These are phyloP conservation scores for Musca domestica DNA, from an alignment of 1,140 invertebrate species.

Conservation along the genomic window DNA sequence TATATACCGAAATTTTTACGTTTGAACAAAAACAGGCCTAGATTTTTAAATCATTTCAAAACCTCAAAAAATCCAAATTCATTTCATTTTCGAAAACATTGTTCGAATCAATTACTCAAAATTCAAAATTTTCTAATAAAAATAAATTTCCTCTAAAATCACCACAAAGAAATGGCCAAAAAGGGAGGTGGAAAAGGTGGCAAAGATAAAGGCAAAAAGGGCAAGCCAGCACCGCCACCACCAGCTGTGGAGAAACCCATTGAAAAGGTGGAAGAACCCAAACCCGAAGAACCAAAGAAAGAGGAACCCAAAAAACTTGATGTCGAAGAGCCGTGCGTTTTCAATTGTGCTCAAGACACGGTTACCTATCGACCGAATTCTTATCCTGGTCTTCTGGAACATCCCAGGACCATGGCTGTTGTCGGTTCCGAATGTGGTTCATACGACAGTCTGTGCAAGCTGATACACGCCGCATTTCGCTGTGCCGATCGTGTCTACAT, in stretches of 20 bases:
- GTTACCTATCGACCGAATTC: constrained; percentile 38
- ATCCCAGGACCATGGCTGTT: constrained; percentile 49
- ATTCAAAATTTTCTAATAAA: background rate
- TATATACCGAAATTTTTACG: no score
- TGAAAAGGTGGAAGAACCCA: constrained; percentile 10
- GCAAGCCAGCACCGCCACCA: constrained; percentile 4
- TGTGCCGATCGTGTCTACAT: constrained; percentile 48
- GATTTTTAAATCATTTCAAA: no score
- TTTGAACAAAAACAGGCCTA: no score
- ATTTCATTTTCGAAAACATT: no score
- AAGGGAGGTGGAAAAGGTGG: background rate
- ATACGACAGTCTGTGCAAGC: constrained; percentile 50
- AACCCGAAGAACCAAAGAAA: constrained; percentile 4
- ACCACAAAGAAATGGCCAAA: constrained; percentile 7
- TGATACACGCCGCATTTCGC: constrained; percentile 45
- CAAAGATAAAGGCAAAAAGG: constrained; percentile 14
- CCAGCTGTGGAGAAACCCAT: background rate
- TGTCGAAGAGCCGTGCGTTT: constrained; percentile 6
- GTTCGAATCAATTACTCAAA: no score
- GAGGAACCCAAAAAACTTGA: background rate
- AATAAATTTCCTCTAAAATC: background rate
- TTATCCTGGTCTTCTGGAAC: constrained; percentile 44
- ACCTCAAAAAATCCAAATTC: no score
- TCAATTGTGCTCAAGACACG: constrained; percentile 17
- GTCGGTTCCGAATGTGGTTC: constrained; percentile 49